Base-by-base conservation (phyloP, 2,888 invertebrate species). In the Tiphia femorata region DNA sequence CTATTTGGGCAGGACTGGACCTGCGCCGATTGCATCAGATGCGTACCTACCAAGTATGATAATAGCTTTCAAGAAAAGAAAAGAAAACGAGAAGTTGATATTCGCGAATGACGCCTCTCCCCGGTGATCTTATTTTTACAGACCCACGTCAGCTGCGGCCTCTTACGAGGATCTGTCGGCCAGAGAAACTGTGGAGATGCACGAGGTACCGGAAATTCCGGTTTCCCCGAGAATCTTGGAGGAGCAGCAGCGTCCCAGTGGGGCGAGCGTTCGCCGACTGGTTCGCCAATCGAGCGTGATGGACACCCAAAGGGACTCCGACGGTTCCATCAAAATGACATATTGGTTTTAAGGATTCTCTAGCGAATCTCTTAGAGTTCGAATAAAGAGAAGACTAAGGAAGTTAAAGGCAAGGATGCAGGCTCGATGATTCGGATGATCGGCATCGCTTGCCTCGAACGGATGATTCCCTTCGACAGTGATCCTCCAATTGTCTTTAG, bases 1-100 rank as follows among this genome's bases (percentile, higher is more conserved):
- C 88, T 91, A 72, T 94, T 95, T 76, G 95, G 94, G 25, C 93
- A 92, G 81, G 87, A 93, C 73, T 95, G 94, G 90, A 88, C 89
- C 0, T 87, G 90, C 62, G 86, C 88, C 25, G 93, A 94, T 79
- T 95, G 93, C 73, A 84, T 90, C 57, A 86, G 88, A 50, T 94
- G 94, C 76, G 86, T 90, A 27, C 91, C 91, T 49, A 84, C 87
- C 64, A 90, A 88, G 92, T 92, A 84, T 74, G 74, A 12, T 12
- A 2, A 2, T 6, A 4, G 12, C 1, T 8, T n/a, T 6, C 7
- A n/a, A n/a, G 10, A 10, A 29, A 29, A 12, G 12, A 33, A 33
- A n/a, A 33, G 10, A 33, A 33, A n/a, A 4, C 14, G 12, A n/a
- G 1, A 3, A 6, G 4, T 5, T 33, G 8, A 33, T n/a, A 7